Evolutionary conservation across 2,888 invertebrate genomes (phyloP), one percentile per base, ranked within the genome.

Genomic region (Thera obeliscata): DNA sequence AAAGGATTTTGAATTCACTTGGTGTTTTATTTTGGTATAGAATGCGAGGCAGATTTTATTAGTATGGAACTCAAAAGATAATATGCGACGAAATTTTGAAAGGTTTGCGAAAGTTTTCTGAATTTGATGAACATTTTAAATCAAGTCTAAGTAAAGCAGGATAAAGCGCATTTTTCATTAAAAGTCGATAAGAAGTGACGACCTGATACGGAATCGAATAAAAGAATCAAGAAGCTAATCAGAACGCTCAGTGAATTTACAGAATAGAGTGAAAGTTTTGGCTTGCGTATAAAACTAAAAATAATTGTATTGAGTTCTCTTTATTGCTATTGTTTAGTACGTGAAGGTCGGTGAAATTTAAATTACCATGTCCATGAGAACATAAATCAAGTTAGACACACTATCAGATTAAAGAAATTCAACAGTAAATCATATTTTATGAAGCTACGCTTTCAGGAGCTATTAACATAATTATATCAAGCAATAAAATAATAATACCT

Each of bases 201-300:
- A 38, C 38, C 7, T 43, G 12, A 73, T 72, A 66, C 57, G 66
- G 66, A 72, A 73, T 68, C 61, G 68, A 73, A 70, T 56, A 69
- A 71, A 78, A 76, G 77, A 84, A 83, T 79, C 78, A 81, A 82
- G 84, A 78, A 85, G 82, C 78, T 85, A 85, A 86, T 85, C 81
- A 84, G 82, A 85, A 79, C 82, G 77, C 76, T 79, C 80, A 79
- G 73, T 76, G 81, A 82, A 81, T 84, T 84, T 80, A 81, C 82
- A 83, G 83, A 88, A 87, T 83, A 80, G 75, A 87, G 87, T 86
- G 89, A 90, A 87, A 87, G 87, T 86, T 78, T 77, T 72, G 78
- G 50, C 22, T 52, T 52, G 33, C 52, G 52, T 80, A 79, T 57
- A 79, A 82, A 78, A 83, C 81, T 73, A 80, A 81, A 80, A 81